Percentiles rank a stretch among this genome's conserved stretches.
Evolutionary conservation across 2,797 vertebrate genomes (phyloP).

Genomic region (Lutjanus argentimaculatus): DNA sequence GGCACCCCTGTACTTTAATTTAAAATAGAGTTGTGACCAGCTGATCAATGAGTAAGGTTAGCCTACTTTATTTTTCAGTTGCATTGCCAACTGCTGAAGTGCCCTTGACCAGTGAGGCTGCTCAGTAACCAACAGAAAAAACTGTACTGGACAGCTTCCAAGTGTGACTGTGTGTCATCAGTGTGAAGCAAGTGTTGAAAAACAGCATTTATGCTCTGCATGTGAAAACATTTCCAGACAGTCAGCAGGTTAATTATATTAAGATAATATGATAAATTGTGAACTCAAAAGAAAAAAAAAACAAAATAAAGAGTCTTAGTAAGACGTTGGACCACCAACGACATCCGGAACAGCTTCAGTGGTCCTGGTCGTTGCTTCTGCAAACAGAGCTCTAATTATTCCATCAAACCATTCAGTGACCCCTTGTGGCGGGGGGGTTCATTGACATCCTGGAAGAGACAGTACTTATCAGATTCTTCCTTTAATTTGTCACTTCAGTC

Average conservation of each 20-base stretch:
- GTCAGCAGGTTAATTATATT: background rate
- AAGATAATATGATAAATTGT: background rate
- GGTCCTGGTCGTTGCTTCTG: background rate
- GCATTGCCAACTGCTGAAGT: background rate
- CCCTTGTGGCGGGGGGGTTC: background rate
- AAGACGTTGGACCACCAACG: background rate
- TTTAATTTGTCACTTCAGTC: background rate
- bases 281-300: background rate
- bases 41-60: background rate
- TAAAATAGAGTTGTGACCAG: background rate
- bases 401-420: background rate
- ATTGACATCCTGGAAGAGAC: background rate
- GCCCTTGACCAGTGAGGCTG: background rate
- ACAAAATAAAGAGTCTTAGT: background rate
- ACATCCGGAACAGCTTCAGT: background rate
- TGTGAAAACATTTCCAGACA: background rate
- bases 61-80: background rate
- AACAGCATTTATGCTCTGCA: background rate
- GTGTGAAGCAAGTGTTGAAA: background rate
- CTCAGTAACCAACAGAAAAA: background rate
- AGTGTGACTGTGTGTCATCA: background rate
- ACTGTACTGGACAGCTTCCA: background rate
- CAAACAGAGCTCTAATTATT: background rate
- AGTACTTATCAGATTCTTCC: too few species aligned
- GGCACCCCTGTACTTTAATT: background rate